Conservation (phyloP, 2,888 invertebrate genomes). For the Saturnia pavonia region DNA sequence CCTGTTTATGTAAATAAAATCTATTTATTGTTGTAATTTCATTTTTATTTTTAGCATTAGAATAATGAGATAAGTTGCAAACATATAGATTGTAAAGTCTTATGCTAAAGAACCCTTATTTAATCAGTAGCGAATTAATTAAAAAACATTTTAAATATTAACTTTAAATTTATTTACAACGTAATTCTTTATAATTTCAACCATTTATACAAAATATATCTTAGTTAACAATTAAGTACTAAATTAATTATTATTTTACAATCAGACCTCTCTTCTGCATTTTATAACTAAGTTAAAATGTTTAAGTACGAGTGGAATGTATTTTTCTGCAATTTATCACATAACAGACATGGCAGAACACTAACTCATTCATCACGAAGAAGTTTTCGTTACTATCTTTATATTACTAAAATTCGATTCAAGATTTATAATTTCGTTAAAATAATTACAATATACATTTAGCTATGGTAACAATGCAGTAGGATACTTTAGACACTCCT, state of each 20-base stretch:
- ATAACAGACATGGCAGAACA: constrained; percentile 68
- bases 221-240: constrained; percentile 78
- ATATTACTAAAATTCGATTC: constrained; percentile 21
- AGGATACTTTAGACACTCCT: constrained; percentile 28
- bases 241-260: constrained; percentile 75
- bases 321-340: constrained; percentile 67
- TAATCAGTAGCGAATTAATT: not conserved
- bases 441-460: constrained; percentile 59
- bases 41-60: not conserved
- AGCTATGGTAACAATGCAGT: constrained; percentile 73
- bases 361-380: constrained; percentile 47
- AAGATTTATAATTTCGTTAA: constrained; percentile 45
- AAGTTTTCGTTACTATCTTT: constrained; percentile 27
- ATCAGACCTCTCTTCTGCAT: constrained; percentile 70
- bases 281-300: constrained; percentile 62
- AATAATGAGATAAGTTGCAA: not conserved
- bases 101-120: not conserved
- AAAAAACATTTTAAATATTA: constrained; percentile 51
- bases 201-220: constrained; percentile 81
- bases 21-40: not conserved
- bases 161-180: constrained; percentile 80
- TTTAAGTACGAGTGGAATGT: constrained; percentile 66
- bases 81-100: too few species aligned
- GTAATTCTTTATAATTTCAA: constrained; percentile 79
- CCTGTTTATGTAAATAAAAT: not conserved